These are phyloP conservation scores for Thalpophila matura DNA, from an alignment of 2,888 invertebrate genomes.

Conservation along the genomic window DNA sequence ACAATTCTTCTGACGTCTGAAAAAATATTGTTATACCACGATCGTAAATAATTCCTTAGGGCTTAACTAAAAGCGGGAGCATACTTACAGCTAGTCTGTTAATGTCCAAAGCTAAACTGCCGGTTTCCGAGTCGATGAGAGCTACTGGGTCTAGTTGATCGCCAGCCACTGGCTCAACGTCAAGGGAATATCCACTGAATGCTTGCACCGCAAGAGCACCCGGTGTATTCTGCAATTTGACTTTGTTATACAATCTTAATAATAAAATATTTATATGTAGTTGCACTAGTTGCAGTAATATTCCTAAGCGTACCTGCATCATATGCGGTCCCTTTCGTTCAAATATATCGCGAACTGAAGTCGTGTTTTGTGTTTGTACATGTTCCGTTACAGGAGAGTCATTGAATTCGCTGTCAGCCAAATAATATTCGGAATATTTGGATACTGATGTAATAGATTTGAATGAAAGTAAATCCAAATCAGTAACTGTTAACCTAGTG, in stretches of 20 bases:
- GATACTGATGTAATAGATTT: constrained; percentile 76
- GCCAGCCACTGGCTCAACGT: constrained; percentile 71
- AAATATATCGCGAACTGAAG: constrained; percentile 77
- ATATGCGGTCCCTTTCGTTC: constrained; percentile 75
- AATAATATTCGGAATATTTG: constrained; percentile 77
- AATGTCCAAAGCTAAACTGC: constrained; percentile 72
- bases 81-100: constrained; percentile 76
- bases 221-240: constrained; percentile 66
- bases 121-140: constrained; percentile 82
- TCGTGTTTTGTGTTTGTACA: constrained; percentile 43
- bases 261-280: background rate
- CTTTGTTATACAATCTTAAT: background rate
- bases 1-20: constrained; percentile 84
- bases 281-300: background rate
- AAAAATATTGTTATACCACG: constrained; percentile 39
- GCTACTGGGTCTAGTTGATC: constrained; percentile 78
- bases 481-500: constrained; percentile 61
- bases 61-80: background rate
- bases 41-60: too few relatives aligned
- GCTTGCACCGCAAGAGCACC: constrained; percentile 75
- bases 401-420: constrained; percentile 72
- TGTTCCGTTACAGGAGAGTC: constrained; percentile 31
- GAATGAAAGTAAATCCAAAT: constrained; percentile 78
- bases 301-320: constrained; percentile 64
- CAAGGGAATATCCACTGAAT: constrained; percentile 84